Percentiles rank a stretch among this genome's conserved stretches.
These are phyloP conservation scores for Lamellibrachia luymesi DNA, from an alignment of 1,140 invertebrate genomes.

Conservation along the genomic window DNA sequence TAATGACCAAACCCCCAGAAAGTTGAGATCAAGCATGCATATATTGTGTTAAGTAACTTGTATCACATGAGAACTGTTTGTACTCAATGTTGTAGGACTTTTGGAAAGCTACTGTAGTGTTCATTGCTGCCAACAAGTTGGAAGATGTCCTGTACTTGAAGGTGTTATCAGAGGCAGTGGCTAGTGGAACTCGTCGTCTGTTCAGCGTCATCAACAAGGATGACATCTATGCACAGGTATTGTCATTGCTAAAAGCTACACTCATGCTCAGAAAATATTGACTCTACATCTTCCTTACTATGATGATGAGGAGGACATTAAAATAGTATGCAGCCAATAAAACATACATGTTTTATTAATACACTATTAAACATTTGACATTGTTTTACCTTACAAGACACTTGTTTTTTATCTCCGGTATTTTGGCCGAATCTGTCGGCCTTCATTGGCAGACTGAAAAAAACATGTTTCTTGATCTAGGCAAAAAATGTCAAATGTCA, in stretches of 20 bases:
- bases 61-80: not conserved
- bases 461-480: too few relatives aligned
- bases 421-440: too few relatives aligned
- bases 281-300: not conserved
- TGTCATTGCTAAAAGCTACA: not conserved
- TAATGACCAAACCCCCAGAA: not conserved
- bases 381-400: too few relatives aligned
- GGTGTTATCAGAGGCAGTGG: conserved; percentile 38
- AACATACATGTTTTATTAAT: conserved; percentile 36
- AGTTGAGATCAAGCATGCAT: not conserved
- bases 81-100: conserved; percentile 39
- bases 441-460: too few relatives aligned
- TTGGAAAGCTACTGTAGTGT: conserved; percentile 49
- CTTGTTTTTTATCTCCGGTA: too few relatives aligned
- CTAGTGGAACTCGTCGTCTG: conserved; percentile 42
- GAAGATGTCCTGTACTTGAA: conserved; percentile 50
- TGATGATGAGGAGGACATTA: conserved; percentile 17
- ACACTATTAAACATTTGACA: too few relatives aligned
- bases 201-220: conserved; percentile 50
- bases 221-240: conserved; percentile 46
- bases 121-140: conserved; percentile 45
- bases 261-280: too few relatives aligned
- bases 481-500: too few relatives aligned
- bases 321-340: conserved; percentile 50
- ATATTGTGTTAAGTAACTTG: not conserved